phyloP scores from a whole-genome alignment of 2,113 vertebrate genomes.

The Odocoileus hemionus region DNA sequence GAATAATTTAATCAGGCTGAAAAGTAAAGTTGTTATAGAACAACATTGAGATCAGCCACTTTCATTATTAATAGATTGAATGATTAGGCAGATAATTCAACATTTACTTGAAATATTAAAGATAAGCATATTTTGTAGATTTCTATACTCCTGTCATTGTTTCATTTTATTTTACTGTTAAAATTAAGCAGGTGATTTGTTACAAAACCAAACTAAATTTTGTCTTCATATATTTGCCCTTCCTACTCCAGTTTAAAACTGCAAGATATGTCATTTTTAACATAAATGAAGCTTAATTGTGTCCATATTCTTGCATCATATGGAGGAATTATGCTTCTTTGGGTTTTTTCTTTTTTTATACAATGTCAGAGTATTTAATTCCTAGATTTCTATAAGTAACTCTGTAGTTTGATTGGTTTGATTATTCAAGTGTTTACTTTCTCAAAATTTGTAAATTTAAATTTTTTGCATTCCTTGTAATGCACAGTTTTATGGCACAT shows the following conservation, averaged over 20 bases:
- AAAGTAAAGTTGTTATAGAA: not conserved
- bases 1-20: not conserved
- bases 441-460: not conserved
- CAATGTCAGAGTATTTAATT: not conserved
- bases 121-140: not conserved
- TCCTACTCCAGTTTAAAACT: not conserved
- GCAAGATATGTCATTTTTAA: not conserved
- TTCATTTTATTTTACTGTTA: conserved; percentile 15
- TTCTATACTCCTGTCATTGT: not conserved
- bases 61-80: not conserved
- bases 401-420: not conserved
- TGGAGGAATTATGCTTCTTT: not conserved
- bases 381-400: not conserved
- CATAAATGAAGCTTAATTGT: not conserved
- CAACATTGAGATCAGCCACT: not conserved
- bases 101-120: not conserved
- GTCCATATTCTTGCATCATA: not conserved
- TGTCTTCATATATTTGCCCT: not conserved
- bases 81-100: not conserved
- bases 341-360: not conserved
- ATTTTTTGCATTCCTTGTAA: not conserved
- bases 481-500: not conserved
- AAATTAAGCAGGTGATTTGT: not conserved
- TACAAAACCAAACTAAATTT: not conserved
- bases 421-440: not conserved